A percentile compares a stretch with the other conserved stretches of the same genome.
Conservation (phyloP, 2,113 vertebrate genomes). For the Psettodes erumei region DNA sequence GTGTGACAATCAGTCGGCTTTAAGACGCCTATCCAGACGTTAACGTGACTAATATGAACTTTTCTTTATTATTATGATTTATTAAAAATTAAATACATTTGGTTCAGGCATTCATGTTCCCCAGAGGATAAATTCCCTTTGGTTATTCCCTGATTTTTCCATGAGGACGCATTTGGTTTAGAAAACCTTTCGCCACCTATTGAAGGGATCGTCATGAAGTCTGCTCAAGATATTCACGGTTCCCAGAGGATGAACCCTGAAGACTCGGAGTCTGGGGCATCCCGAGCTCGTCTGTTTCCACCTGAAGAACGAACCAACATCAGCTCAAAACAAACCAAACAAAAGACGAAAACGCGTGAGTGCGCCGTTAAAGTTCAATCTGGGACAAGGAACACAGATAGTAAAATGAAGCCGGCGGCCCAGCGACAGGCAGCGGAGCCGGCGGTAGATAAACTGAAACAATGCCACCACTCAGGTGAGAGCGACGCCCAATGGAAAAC, state of each 20-base stretch:
- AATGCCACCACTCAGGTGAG: conserved; percentile 63
- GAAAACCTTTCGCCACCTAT: too few relatives aligned
- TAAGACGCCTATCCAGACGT: too few relatives aligned
- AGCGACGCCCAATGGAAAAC: conserved; percentile 19
- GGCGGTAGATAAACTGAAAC: conserved; percentile 61
- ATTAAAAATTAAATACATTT: background rate
- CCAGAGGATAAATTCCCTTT: background rate
- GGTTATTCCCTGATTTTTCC: background rate
- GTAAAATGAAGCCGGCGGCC: conserved; percentile 42
- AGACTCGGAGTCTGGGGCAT: too few relatives aligned
- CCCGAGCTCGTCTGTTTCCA: too few relatives aligned
- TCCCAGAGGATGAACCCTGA: too few relatives aligned
- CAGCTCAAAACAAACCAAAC: background rate
- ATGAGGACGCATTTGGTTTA: too few relatives aligned
- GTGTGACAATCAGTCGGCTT: background rate
- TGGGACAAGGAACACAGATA: conserved; percentile 51
- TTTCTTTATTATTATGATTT: too few relatives aligned
- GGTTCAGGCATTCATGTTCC: background rate
- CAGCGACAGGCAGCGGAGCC: background rate
- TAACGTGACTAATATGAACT: too few relatives aligned
- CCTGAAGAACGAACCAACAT: too few relatives aligned
- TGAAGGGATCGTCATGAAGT: too few relatives aligned
- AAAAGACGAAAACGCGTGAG: background rate
- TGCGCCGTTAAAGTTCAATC: conserved; percentile 22
- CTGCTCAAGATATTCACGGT: too few relatives aligned